Evolutionary conservation across 2,113 vertebrate species (phyloP), one percentile per base, ranked within the genome.

Genomic region (Nerophis lumbriciformis): DNA sequence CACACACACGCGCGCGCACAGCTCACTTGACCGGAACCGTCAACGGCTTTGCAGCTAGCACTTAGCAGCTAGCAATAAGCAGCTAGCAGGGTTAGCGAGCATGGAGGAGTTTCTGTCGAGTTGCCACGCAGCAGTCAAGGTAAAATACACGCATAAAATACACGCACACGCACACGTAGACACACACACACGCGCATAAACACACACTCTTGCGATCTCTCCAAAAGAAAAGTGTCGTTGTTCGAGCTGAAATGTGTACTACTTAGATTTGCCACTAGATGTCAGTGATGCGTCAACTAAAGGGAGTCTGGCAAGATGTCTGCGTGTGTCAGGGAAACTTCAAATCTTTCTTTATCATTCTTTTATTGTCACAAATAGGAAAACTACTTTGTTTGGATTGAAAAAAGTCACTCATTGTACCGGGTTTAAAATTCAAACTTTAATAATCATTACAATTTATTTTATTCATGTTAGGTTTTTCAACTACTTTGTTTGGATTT

Each of bases 61-160:
- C 12, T 3, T 48, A 62, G 7, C 57, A 8, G 77, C 66, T 70
- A 68, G 57, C 28, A 0, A 60, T 54, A 47, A 60, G 14, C 42
- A 8, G 42, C 28, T 28, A 28, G 28, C 28, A 28, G 28, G 28
- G 28, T 28, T 28, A 16, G 21, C 51, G 16, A n/a, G 55, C 39
- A 85, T 86, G 84, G 82, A 86, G 74, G 74, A 63, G 59, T 86
- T 81, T 61, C 59, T 86, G 38, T 28, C 14, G 28, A 63, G 59
- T 76, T 71, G 81, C 70, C 42, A 21, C 35, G 37, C 36, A 35
- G 54, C 63, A 36, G 55, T 74, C 52, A 57, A 79, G 84, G 84
- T 84, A 75, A 65, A 53, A 37, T 48, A 19, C 55, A 55, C 59
- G 37, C 49, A 38, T 84, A 75, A 65, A 53, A 37, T 48, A 19